These are phyloP conservation scores for Cetonia aurata DNA, from an alignment of 2,888 invertebrate species.

Conservation along the genomic window DNA sequence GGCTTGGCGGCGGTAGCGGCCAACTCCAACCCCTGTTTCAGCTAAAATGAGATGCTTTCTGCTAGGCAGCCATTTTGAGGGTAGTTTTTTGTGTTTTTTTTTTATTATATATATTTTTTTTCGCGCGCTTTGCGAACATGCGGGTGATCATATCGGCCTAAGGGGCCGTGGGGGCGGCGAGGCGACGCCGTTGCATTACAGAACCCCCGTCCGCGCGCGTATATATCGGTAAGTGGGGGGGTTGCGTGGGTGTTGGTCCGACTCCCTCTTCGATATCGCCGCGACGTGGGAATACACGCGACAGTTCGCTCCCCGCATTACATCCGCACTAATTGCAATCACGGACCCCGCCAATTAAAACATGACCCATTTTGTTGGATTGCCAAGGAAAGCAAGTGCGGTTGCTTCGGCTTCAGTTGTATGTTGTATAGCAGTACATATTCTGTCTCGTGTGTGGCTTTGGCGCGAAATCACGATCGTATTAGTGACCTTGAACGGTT, in stretches of 20 bases:
- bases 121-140: constrained; percentile 64
- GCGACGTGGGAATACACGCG: constrained; percentile 57
- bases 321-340: constrained; percentile 63
- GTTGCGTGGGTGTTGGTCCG: background rate
- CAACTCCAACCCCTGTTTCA: constrained; percentile 66
- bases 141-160: constrained; percentile 64
- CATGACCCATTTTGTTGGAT: constrained; percentile 57
- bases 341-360: constrained; percentile 62
- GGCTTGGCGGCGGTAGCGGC: no score
- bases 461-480: no score
- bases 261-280: no score
- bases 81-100: constrained; percentile 72
- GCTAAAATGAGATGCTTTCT: constrained; percentile 69
- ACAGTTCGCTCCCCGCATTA: constrained; percentile 60
- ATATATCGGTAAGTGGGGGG: constrained; percentile 48
- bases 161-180: constrained; percentile 49
- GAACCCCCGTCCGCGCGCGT: constrained; percentile 40
- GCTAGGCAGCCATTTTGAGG: constrained; percentile 80
- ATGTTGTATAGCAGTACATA: constrained; percentile 15
- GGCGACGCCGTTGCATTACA: constrained; percentile 64
- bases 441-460: no score
- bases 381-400: constrained; percentile 33
- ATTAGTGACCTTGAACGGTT: constrained; percentile 5
- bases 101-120: constrained; percentile 58
- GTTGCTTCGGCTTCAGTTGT: constrained; percentile 1